Base-by-base conservation (phyloP, 2,797 vertebrate species). In the Acropternis orthonyx region DNA sequence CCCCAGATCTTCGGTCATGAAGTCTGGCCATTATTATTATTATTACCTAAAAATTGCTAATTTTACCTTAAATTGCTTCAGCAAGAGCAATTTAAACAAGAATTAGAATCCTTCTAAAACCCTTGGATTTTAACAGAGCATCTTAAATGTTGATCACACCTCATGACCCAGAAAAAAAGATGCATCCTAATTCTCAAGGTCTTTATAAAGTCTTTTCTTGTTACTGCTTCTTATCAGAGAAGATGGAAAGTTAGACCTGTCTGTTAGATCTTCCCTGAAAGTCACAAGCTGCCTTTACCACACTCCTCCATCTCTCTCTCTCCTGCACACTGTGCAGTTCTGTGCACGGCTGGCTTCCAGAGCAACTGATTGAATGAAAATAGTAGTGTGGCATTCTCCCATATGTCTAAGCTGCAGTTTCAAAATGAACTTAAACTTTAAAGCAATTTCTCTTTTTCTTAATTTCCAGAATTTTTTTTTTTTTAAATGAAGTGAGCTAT, bases 351-450 rank as follows among this genome's bases (percentile, higher is more conserved):
- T 85, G 87, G 34, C 73, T 90, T 90, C 34, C 68, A 85, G 28
- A 93, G 30, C 8, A 61, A 88, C 14, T 37, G 46, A n/a, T 5
- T 52, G 54, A 83, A 67, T 80, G 37, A 89, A 94, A 89, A 92
- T 41, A 79, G 85, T 48, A 93, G 22, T 8, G 26, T 67, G 77
- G 51, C 56, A 93, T 94, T 93, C 94, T 52, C 56, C 72, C 72
- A 74, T 82, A 86, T 87, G 86, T 2, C 37, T 41, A 56, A 55
- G 32, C 37, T 51, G 36, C 83, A 52, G 19, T 72, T 73, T 73
- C 63, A 71, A 93, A 86, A 84, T 32, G 5, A 67, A 67, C 9
- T 49, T 69, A 76, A 66, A 62, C 32, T 89, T 71, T 78, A 75
- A 87, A 75, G 74, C 11, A 66, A 61, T 68, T 78, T 74, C 24